Conservation (phyloP, 2,113 vertebrate genomes). For the Rhea pennata region DNA sequence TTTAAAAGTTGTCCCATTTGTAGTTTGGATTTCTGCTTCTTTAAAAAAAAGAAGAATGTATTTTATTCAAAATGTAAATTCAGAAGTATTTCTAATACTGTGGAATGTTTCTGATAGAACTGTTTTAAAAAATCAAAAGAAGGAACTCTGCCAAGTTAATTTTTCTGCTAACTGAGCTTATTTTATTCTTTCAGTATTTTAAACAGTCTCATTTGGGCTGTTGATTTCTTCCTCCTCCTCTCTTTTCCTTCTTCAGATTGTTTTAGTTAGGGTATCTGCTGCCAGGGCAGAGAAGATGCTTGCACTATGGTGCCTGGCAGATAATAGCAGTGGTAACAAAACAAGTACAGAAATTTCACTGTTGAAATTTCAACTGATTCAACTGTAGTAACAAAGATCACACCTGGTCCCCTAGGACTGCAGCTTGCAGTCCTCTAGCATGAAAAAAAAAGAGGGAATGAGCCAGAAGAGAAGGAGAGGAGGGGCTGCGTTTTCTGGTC, state of each 20-base stretch:
- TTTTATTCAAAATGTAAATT: neutral
- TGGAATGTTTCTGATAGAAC: conserved; percentile 8
- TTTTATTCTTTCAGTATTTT: conserved; percentile 40
- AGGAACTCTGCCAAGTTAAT: conserved; percentile 17
- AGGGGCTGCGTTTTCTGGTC: neutral
- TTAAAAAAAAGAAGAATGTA: neutral
- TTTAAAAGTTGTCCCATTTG: neutral
- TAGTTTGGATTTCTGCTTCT: neutral
- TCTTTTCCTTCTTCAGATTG: neutral
- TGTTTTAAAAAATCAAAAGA: conserved; percentile 30
- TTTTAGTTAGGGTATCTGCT: neutral
- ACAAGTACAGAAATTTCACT: conserved; percentile 13
- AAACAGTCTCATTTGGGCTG: neutral
- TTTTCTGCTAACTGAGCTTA: conserved; percentile 10
- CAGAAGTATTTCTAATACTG: neutral
- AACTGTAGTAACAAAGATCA: neutral
- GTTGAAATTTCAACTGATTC: neutral
- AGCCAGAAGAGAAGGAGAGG: neutral
- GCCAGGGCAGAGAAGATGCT: neutral
- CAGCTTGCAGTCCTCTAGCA: neutral
- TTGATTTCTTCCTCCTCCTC: neutral
- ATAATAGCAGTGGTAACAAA: neutral
- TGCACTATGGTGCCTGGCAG: conserved; percentile 12
- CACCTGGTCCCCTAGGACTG: neutral
- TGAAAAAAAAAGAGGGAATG: neutral